These are phyloP conservation scores for Blennius ocellaris DNA, from an alignment of 2,113 vertebrate species.

Conservation along the genomic window DNA sequence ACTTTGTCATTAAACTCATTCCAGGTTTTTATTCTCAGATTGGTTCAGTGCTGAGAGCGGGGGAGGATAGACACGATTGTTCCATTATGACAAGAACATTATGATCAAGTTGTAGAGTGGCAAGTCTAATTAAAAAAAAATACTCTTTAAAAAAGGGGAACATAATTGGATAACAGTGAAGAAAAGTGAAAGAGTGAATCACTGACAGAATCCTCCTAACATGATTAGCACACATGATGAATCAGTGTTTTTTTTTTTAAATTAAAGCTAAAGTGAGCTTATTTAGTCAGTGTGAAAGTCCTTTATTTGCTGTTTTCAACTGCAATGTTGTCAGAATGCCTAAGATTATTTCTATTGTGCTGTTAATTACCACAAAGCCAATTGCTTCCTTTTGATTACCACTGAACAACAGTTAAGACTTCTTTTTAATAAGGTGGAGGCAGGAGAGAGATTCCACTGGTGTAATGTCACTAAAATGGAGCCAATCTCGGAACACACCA, in stretches of 20 bases:
- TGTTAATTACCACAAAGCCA: background rate
- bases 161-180: background rate
- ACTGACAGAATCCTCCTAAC: background rate
- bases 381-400: constrained; percentile 2
- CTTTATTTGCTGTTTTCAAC: background rate
- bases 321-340: background rate
- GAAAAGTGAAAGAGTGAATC: background rate
- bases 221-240: background rate
- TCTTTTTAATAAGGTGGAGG: background rate
- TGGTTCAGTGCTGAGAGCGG: background rate
- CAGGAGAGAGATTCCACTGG: background rate
- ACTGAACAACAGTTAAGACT: background rate
- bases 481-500: background rate
- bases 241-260: background rate
- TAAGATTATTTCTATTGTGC: background rate
- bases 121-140: background rate
- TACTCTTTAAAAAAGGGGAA: background rate
- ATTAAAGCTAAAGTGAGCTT: background rate
- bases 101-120: background rate
- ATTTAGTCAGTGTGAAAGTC: background rate
- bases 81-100: background rate
- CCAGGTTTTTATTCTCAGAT: no score
- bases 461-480: background rate
- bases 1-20: no score
- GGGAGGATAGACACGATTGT: background rate